Percentiles rank a stretch among this genome's conserved stretches.
Conservation (phyloP, 2,797 vertebrate genomes). For the Vireo griseus region DNA sequence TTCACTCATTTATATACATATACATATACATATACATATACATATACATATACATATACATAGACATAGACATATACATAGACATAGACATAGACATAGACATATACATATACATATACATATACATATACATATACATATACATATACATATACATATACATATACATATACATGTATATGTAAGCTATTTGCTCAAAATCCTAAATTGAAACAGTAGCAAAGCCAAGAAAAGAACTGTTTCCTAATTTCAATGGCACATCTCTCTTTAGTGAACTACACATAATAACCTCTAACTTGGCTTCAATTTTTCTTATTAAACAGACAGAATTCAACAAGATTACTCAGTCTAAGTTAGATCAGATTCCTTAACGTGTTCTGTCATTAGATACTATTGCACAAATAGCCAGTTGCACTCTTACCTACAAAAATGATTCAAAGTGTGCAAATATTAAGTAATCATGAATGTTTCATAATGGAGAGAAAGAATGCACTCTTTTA, state of each 20-base stretch:
- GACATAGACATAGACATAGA: too few relatives aligned
- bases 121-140: not conserved
- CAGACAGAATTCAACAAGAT: not conserved
- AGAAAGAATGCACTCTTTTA: not conserved
- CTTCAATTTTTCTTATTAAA: slow-evolving; percentile 15
- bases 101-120: too few relatives aligned
- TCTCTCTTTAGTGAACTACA: not conserved
- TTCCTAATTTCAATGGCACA: not conserved
- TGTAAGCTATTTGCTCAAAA: not conserved
- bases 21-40: not conserved
- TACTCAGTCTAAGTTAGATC: slow-evolving; percentile 7
- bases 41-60: too few relatives aligned
- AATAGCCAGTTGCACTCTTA: not conserved
- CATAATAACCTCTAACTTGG: not conserved
- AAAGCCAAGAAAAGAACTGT: not conserved
- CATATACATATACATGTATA: not conserved
- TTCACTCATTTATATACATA: too few relatives aligned
- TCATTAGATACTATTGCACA: not conserved
- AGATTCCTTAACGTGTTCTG: not conserved
- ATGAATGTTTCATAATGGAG: not conserved
- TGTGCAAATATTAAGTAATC: not conserved
- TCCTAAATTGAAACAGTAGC: not conserved
- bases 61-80: not conserved
- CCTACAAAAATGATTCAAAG: not conserved
- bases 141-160: too few relatives aligned